phyloP scores from a whole-genome alignment of 2,888 invertebrate species.

The Blomia tropicalis region DNA sequence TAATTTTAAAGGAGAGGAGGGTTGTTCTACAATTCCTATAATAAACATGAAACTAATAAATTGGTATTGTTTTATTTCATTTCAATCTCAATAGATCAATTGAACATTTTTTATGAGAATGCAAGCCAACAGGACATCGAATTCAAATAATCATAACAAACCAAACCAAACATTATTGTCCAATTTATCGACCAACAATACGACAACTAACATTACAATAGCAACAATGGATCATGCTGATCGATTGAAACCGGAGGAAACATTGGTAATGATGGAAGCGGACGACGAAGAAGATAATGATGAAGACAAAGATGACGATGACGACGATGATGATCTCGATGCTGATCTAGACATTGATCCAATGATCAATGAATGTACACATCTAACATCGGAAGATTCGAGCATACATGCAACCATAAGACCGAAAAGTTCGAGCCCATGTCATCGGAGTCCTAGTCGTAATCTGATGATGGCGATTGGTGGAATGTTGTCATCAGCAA shows the following conservation, averaged over 20 bases:
- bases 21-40: too few species aligned
- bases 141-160: too few species aligned
- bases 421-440: neutral
- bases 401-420: neutral
- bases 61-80: too few species aligned
- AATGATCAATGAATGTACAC: conserved; percentile 11
- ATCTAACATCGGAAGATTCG: neutral
- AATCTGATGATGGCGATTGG: conserved; percentile 1
- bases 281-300: too few species aligned
- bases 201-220: neutral
- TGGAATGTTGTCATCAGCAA: neutral
- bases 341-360: neutral
- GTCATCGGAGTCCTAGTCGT: conserved; percentile 1
- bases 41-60: too few species aligned
- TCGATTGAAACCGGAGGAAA: neutral
- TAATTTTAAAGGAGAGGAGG: too few species aligned
- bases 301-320: too few species aligned
- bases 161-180: too few species aligned
- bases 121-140: too few species aligned
- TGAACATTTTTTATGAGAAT: too few species aligned
- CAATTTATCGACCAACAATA: too few species aligned
- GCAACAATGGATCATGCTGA: neutral
- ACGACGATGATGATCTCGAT: neutral
- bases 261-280: neutral
- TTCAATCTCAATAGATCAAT: too few species aligned